phyloP scores from a whole-genome alignment of 2,888 invertebrate species.

The Agapostemon virescens region DNA sequence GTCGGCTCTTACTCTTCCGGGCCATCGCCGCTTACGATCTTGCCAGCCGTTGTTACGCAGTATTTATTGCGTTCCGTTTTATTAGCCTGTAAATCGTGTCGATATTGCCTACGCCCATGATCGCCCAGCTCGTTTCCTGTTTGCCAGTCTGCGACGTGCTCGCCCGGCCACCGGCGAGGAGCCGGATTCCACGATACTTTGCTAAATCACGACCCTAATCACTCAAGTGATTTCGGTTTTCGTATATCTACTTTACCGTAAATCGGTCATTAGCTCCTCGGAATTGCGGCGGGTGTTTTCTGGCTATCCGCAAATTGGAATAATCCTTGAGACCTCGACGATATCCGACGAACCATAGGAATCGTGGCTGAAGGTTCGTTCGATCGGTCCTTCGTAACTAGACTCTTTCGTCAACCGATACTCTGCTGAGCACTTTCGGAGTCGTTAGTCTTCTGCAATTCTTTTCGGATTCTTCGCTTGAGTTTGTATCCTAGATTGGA shows the following conservation, averaged over 20 bases:
- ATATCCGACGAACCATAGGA: background rate
- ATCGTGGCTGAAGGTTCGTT: background rate
- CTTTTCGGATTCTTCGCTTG: background rate
- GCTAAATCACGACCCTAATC: background rate
- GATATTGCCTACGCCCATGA: background rate
- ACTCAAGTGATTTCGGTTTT: background rate
- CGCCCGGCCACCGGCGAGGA: too few species aligned
- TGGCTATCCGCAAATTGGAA: background rate
- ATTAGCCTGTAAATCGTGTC: conserved; percentile 40
- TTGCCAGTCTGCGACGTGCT: background rate
- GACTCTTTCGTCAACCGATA: background rate
- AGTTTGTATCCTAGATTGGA: background rate
- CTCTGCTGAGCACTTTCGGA: too few species aligned
- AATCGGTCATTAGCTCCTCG: background rate
- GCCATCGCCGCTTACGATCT: background rate
- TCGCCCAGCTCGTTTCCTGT: background rate
- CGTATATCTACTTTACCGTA: background rate
- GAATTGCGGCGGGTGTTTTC: background rate
- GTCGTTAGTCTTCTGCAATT: background rate
- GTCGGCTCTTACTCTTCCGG: conserved; percentile 9
- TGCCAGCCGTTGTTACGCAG: conserved; percentile 30
- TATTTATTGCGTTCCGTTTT: conserved; percentile 40
- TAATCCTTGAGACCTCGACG: background rate
- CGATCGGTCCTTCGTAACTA: background rate
- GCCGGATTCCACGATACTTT: background rate